Percentiles rank a stretch among this genome's conserved stretches.
These are phyloP conservation scores for Chelonoidis abingdonii DNA, from an alignment of 2,113 vertebrate genomes.

Conservation along the genomic window DNA sequence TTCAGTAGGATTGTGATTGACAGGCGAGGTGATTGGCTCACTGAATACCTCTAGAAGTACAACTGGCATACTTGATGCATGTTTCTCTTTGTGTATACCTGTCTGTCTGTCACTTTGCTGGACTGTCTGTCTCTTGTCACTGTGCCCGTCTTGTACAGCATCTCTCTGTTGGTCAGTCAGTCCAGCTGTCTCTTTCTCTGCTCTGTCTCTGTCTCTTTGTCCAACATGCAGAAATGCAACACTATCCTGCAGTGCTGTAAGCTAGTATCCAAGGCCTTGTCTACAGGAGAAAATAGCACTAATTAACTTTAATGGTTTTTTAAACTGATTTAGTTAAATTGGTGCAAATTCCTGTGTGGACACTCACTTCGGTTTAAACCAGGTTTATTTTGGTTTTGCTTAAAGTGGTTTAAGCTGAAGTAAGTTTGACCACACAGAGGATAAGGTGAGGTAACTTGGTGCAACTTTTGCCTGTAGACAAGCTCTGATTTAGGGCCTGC, in stretches of 20 bases:
- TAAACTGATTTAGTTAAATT: constrained; percentile 30
- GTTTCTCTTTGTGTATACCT: not conserved
- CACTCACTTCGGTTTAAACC: not conserved
- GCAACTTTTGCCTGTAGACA: not conserved
- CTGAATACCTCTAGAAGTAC: not conserved
- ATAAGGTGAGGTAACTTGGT: not conserved
- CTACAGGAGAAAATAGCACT: not conserved
- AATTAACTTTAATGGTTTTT: not conserved
- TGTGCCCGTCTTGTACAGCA: not conserved
- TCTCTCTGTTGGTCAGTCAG: not conserved
- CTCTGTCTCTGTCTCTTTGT: not conserved
- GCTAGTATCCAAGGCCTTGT: not conserved
- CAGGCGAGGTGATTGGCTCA: constrained; percentile 15
- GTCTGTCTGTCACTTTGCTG: not conserved
- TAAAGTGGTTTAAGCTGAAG: not conserved
- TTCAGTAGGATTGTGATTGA: not conserved
- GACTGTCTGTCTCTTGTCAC: not conserved
- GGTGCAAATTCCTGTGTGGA: not conserved
- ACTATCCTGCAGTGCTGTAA: not conserved
- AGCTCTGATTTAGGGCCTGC: not conserved
- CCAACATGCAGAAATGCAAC: not conserved
- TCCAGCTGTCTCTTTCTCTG: not conserved
- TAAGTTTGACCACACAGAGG: accelerated
- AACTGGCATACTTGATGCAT: not conserved
- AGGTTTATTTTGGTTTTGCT: not conserved